Evolutionary conservation across 2,113 vertebrate genomes (phyloP), one percentile per base, ranked within the genome.

Genomic region (Bucco capensis): DNA sequence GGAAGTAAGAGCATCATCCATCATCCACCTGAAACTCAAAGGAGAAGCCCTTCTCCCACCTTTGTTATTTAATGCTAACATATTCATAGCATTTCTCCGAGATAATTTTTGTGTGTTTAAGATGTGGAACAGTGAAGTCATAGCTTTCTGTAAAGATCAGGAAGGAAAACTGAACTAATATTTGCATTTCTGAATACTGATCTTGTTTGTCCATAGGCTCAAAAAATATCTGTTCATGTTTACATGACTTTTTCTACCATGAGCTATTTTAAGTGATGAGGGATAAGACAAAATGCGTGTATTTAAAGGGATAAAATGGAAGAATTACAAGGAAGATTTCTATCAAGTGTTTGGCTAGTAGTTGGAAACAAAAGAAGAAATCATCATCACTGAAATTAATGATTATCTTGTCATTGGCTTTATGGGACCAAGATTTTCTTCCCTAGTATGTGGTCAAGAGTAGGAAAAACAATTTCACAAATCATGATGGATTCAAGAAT

Each of bases 131-230:
- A 19, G 16, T 67, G 40, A 81, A 77, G 28, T 74, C 19, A 72
- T 6, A 83, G 38, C 12, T 84, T 74, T 80, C 49, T 49, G 65
- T 65, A 46, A 57, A 67, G 37, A 86, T 13, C 40, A 72, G 57
- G 51, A 88, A 78, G 25, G 18, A 86, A 94, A 91, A 69, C 21
- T 53, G 86, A 91, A 91, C 28, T 58, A 90, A 50, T 67, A 88
- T 30, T 88, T 91, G 28, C 56, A 56, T 49, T 94, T 81, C 76
- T 94, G 78, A 37, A 91, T 83, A 66, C 6, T 38, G 49, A 51
- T 50, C 25, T 75, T 86, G 23, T 86, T 90, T 78, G 18, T 65
- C 12, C 30, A 31, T 72, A 83, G 81, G 73, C 66, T 81, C 40
- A 94, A 72, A 94, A 92, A 75, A 61, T 8, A 19, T 11, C 54